Evolutionary conservation across 2,797 vertebrate species (phyloP).

Genomic region (Gallirallus australis): DNA sequence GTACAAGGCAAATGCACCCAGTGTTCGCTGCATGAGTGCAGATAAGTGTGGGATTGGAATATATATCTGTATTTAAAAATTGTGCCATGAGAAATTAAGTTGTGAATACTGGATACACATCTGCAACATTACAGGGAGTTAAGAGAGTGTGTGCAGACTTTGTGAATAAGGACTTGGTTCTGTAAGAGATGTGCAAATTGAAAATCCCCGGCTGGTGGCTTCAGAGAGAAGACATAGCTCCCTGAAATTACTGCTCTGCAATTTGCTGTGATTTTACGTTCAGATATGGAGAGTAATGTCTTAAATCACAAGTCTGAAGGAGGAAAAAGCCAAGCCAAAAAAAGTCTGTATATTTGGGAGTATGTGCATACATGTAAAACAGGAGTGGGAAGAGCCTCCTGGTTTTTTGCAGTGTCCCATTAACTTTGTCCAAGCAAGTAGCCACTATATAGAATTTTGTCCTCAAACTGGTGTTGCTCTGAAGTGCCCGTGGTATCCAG

Average conservation of each 20-base stretch:
- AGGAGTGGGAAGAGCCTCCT: neutral
- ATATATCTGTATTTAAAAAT: neutral
- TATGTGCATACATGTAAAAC: neutral
- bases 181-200: neutral
- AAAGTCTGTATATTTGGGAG: neutral
- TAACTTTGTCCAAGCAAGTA: neutral
- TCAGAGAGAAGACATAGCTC: neutral
- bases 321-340: neutral
- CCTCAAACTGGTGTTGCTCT: neutral
- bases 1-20: slow-evolving; percentile 15
- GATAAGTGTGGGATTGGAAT: neutral
- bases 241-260: neutral
- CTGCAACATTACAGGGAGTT: neutral
- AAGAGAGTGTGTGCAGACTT: neutral
- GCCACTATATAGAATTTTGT: neutral
- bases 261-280: slow-evolving; percentile 6
- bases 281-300: neutral
- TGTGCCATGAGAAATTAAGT: neutral
- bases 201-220: neutral
- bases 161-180: neutral
- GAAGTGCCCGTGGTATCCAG: neutral
- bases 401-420: neutral
- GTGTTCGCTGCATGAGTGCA: slow-evolving; percentile 43
- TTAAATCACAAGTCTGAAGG: neutral
- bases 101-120: neutral